These are phyloP conservation scores for Noctua fimbriata DNA, from an alignment of 2,888 invertebrate genomes.

Conservation along the genomic window DNA sequence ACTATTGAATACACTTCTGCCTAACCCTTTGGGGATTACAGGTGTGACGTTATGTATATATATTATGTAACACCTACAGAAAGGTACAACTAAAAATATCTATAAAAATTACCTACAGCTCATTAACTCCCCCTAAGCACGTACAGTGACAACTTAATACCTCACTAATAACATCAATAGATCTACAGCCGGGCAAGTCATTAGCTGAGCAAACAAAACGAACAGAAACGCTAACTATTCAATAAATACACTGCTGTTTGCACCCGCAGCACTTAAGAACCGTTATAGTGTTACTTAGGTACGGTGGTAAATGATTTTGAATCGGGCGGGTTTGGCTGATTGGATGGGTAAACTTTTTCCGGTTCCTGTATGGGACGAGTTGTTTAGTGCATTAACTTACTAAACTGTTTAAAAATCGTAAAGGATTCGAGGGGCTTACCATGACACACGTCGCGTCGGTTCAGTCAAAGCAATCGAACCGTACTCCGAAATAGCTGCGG, in stretches of 20 bases:
- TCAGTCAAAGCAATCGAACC: too few relatives aligned
- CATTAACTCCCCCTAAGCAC: slow-evolving; percentile 7
- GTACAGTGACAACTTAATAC: slow-evolving; percentile 32
- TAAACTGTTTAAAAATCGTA: too few relatives aligned
- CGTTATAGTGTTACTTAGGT: slow-evolving; percentile 62
- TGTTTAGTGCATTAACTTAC: neutral
- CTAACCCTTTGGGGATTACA: too few relatives aligned
- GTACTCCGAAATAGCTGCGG: too few relatives aligned
- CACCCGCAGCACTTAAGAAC: slow-evolving; percentile 63
- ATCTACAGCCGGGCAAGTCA: slow-evolving; percentile 59
- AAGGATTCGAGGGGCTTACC: neutral
- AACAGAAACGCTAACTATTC: slow-evolving; percentile 67
- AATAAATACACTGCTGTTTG: slow-evolving; percentile 63
- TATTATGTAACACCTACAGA: too few relatives aligned
- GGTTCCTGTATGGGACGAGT: neutral
- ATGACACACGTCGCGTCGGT: neutral
- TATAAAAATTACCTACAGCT: neutral
- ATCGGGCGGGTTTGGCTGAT: slow-evolving; percentile 36
- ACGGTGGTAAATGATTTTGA: slow-evolving; percentile 52
- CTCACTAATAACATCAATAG: slow-evolving; percentile 40
- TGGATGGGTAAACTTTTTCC: slow-evolving; percentile 18
- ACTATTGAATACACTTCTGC: too few relatives aligned
- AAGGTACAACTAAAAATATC: neutral
- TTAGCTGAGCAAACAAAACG: slow-evolving; percentile 69
- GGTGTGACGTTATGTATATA: too few relatives aligned